Conservation (phyloP, 1,140 invertebrate genomes). For the Eriocheir sinensis region DNA sequence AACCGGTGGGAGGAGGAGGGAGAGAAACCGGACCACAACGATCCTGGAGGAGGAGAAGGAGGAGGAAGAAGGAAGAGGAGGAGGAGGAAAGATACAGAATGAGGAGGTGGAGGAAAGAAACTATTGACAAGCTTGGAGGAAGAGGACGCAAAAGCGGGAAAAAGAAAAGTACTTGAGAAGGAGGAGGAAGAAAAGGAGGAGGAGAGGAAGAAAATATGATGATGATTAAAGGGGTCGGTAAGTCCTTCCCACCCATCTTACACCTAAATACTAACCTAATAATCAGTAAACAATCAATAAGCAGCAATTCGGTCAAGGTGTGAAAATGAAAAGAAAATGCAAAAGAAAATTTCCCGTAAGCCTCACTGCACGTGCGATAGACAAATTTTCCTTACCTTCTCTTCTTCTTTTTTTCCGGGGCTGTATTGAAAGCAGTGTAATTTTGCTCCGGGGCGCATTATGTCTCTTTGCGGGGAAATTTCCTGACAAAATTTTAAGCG, state of each 20-base stretch:
- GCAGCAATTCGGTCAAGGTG: background rate
- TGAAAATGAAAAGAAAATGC: slow-evolving; percentile 14
- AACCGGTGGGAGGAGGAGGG: background rate
- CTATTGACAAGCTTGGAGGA: background rate
- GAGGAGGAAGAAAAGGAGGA: background rate
- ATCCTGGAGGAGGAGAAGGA: background rate
- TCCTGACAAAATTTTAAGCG: background rate
- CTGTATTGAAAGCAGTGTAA: slow-evolving; percentile 5
- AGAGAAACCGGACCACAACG: background rate
- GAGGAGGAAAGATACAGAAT: background rate
- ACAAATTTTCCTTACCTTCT: background rate
- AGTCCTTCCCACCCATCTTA: too few species aligned
- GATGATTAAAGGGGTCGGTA: too few species aligned
- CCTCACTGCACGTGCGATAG: too few species aligned
- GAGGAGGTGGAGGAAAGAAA: background rate
- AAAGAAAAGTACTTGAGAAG: too few species aligned
- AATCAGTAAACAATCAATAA: background rate
- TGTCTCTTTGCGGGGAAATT: slow-evolving; percentile 9
- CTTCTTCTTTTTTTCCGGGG: background rate
- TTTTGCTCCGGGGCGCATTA: background rate
- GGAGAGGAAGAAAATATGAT: too few species aligned
- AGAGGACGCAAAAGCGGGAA: too few species aligned
- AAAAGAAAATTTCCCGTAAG: background rate
- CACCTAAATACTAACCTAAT: background rate
- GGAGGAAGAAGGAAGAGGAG: background rate